These are phyloP conservation scores for Muricea muricata DNA, from an alignment of 92 coral and sea anemone species.

Conservation along the genomic window DNA sequence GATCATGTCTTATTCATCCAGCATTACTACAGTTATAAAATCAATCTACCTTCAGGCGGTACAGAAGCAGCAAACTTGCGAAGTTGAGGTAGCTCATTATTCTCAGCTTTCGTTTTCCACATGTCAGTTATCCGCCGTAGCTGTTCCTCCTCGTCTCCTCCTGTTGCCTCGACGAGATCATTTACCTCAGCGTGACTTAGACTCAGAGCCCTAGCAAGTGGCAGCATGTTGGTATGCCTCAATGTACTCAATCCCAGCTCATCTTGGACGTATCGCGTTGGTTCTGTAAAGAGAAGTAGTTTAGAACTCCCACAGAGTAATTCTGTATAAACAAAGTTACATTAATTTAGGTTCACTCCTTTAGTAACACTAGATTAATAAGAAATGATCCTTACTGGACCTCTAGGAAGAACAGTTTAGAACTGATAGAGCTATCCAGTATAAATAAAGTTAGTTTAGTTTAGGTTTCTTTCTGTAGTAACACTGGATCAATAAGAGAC, in stretches of 20 bases:
- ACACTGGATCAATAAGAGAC: too few species aligned
- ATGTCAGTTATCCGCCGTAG: constrained; percentile 10
- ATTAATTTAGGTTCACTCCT: not conserved
- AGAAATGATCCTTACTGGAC: too few species aligned
- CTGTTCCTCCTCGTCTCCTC: constrained; percentile 16
- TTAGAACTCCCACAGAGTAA: not conserved
- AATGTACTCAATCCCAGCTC: not conserved
- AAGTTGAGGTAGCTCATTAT: constrained; percentile 1
- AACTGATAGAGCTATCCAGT: too few species aligned
- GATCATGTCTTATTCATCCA: too few species aligned
- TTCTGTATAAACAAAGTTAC: not conserved
- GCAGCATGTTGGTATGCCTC: not conserved
- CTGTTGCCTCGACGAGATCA: not conserved
- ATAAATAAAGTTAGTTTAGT: too few species aligned
- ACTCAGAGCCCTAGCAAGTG: constrained; percentile 14
- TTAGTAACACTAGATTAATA: not conserved
- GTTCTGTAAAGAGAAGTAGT: not conserved
- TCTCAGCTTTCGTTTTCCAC: constrained; percentile 17
- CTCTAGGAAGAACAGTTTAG: too few species aligned
- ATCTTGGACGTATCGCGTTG: constrained; percentile 9
- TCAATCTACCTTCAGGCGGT: not conserved
- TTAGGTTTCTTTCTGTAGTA: too few species aligned
- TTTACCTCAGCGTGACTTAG: not conserved
- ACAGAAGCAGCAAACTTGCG: not conserved
- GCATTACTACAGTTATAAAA: too few species aligned